These are phyloP conservation scores for Meloe dianella DNA, from an alignment of 2,888 invertebrate genomes.

Conservation along the genomic window DNA sequence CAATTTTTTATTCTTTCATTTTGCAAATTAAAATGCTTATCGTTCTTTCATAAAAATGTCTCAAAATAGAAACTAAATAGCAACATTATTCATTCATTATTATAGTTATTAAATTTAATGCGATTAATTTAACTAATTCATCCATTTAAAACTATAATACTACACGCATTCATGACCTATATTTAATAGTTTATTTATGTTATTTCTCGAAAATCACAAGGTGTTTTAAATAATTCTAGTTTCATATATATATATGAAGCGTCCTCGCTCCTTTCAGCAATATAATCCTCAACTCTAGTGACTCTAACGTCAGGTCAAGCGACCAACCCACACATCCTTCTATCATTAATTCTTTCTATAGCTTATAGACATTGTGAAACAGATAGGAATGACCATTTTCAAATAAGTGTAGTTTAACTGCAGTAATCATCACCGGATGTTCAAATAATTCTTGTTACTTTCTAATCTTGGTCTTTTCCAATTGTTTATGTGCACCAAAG, in stretches of 20 bases:
- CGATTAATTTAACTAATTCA: slow-evolving; percentile 30
- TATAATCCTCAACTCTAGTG: slow-evolving; percentile 18
- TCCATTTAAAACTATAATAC: slow-evolving; percentile 17
- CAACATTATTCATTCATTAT: slow-evolving; percentile 8
- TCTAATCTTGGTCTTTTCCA: slow-evolving; percentile 11
- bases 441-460: slow-evolving; percentile 23
- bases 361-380: neutral
- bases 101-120: slow-evolving; percentile 26
- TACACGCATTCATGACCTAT: slow-evolving; percentile 25
- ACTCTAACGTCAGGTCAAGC: slow-evolving; percentile 25
- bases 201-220: neutral
- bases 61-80: neutral
- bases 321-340: slow-evolving; percentile 27
- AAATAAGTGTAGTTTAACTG: slow-evolving; percentile 9
- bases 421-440: slow-evolving; percentile 24
- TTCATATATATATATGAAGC: neutral
- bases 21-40: slow-evolving; percentile 27
- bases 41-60: slow-evolving; percentile 19
- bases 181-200: slow-evolving; percentile 23
- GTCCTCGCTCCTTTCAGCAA: neutral
- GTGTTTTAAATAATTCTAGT: neutral
- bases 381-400: neutral
- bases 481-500: slow-evolving; percentile 22
- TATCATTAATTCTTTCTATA: slow-evolving; percentile 25
- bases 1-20: slow-evolving; percentile 18